phyloP scores from a whole-genome alignment of 92 coral and sea anemone species.

The Palythoa grandiflora region DNA sequence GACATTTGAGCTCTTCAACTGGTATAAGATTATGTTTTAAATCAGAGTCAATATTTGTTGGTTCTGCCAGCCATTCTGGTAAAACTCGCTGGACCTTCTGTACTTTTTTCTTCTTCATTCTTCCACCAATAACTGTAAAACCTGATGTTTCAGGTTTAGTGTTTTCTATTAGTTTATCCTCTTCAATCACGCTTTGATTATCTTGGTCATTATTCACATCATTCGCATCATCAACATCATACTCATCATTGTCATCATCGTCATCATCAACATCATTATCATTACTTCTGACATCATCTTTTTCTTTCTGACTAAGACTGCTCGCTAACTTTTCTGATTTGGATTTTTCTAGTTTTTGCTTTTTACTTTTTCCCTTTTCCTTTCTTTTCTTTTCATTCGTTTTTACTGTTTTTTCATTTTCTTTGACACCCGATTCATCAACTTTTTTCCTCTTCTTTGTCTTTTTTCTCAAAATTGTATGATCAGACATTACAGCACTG shows the following conservation, averaged over 20 bases:
- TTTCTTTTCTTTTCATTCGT: not conserved
- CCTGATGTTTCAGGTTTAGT: conserved; percentile 38
- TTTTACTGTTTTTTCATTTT: conserved; percentile 19
- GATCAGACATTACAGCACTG: too few species aligned
- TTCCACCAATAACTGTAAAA: conserved; percentile 92
- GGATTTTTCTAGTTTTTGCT: not conserved
- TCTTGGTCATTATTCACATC: too few species aligned
- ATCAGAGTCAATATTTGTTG: conserved; percentile 72
- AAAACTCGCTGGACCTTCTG: conserved; percentile 81
- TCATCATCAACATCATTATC: not conserved
- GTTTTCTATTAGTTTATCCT: conserved; percentile 4
- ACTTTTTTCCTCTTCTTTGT: not conserved
- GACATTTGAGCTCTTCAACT: conserved; percentile 67
- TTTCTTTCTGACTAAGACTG: not conserved
- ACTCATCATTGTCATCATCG: not conserved
- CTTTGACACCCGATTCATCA: not conserved
- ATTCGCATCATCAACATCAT: not conserved
- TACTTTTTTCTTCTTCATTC: conserved; percentile 52
- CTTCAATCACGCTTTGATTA: conserved; percentile 8
- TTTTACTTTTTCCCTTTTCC: not conserved
- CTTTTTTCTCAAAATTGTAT: not conserved
- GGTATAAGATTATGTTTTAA: conserved; percentile 69
- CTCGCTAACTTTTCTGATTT: not conserved
- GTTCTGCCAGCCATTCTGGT: conserved; percentile 95
- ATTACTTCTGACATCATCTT: not conserved